These are phyloP conservation scores for Rousettus leschenaultii DNA, from an alignment of 2,113 vertebrate species.

Conservation along the genomic window DNA sequence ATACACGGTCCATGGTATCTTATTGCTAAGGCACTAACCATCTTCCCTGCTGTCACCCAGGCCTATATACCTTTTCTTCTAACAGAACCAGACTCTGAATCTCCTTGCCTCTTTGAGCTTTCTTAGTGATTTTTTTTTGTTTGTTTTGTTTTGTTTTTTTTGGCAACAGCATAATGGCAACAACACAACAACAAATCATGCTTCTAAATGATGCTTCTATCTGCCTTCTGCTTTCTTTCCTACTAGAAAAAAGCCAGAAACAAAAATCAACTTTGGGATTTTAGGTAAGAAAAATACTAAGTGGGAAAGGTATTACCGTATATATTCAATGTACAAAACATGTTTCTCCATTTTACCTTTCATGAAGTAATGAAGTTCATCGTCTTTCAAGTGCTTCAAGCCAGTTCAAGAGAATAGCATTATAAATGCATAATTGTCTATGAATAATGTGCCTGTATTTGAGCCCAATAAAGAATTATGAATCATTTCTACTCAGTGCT, in stretches of 20 bases:
- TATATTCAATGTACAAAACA: not conserved
- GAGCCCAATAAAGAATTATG: constrained; percentile 46
- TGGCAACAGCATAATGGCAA: not conserved
- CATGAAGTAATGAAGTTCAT: not conserved
- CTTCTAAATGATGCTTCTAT: not conserved
- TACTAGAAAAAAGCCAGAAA: not conserved
- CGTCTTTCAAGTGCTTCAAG: not conserved
- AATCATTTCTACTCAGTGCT: constrained; percentile 52
- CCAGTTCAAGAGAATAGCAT: not conserved
- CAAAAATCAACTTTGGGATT: not conserved
- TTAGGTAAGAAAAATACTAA: not conserved
- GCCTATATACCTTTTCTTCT: not conserved
- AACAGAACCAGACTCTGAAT: not conserved
- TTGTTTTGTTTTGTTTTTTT: not conserved
- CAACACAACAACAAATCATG: not conserved
- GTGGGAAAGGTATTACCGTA: not conserved
- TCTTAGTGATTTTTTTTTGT: not conserved
- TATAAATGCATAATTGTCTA: not conserved
- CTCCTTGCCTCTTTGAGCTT: not conserved
- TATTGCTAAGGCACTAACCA: not conserved
- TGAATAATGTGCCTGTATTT: constrained; percentile 15
- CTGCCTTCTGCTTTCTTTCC: not conserved
- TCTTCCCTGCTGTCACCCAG: not conserved
- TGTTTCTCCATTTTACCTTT: not conserved
- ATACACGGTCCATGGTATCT: not conserved